Evolutionary conservation across 2,888 invertebrate genomes (phyloP), one percentile per base, ranked within the genome.

Genomic region (Acholoe squamosa): DNA sequence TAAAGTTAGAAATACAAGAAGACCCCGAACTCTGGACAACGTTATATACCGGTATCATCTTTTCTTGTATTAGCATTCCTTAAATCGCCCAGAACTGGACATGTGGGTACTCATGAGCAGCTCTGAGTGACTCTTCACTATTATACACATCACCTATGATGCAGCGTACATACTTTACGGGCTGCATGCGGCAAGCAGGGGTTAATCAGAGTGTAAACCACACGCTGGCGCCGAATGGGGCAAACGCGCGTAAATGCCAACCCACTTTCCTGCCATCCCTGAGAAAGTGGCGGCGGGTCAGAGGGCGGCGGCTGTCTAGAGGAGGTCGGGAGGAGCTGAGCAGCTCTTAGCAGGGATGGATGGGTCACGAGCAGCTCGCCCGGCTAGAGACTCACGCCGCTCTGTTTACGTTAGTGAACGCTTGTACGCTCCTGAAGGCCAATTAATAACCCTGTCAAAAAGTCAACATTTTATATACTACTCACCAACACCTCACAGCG

Each of bases 401-500:
- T 80, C 80, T 80, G 80, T 43, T 80, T 80, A 43, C 22, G 80
- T 80, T 80, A 43, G 33, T 19, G 34, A 76, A 34, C 80, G 80
- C 80, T 43, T n/a, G 34, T 43, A 33, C 19, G 22, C 80, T 16
- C 80, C 80, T 34, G 7, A 14, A 7, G 34, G 80, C 80, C 80
- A 80, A 80, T 80, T 43, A 80, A n/a, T n/a, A n/a, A 80, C 80
- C 80, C 80, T 25, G 80, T 43, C 80, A 34, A 80, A 80, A 80
- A 80, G 80, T 43, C 33, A 12, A 33, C 80, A 80, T 80, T 80
- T 80, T 43, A 80, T 80, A 34, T 43, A 80, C 80, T 80, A 80
- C 80, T 80, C 33, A 43, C 80, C 43, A 1, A 80, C 80, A 33
- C 34, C 34, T 33, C 80, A 10, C 43, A 3, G 43, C n/a, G 43